Conservation (phyloP, 2,113 vertebrate species). For the Lontra canadensis region DNA sequence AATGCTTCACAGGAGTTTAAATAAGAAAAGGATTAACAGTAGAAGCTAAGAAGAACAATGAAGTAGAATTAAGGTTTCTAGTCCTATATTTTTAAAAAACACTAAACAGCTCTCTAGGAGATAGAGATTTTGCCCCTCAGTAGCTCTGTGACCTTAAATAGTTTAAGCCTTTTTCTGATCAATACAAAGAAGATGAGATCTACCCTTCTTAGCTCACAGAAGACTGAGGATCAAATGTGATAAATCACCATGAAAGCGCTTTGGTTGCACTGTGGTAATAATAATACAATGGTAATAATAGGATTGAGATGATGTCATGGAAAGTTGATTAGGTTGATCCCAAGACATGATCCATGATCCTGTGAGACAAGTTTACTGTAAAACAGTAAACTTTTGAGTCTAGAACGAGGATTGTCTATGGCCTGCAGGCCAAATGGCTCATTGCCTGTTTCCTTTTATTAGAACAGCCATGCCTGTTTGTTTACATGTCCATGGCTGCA, state of each 20-base stretch:
- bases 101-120: not conserved
- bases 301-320: not conserved
- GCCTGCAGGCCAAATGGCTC: not conserved
- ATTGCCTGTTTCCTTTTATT: not conserved
- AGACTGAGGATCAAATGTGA: not conserved
- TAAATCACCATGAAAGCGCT: not conserved
- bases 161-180: not conserved
- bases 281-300: too few species aligned
- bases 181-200: not conserved
- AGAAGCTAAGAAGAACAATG: not conserved
- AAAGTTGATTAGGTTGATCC: not conserved
- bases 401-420: not conserved
- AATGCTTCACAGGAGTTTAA: not conserved
- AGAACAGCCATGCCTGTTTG: not conserved
- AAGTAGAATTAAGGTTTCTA: not conserved
- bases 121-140: not conserved
- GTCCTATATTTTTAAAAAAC: not conserved
- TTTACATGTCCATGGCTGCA: not conserved
- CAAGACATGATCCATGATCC: not conserved
- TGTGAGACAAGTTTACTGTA: not conserved
- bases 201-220: not conserved
- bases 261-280: not conserved
- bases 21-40: conserved; percentile 14
- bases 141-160: not conserved
- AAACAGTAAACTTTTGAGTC: not conserved